These are phyloP conservation scores for Drosophila equinoxialis DNA, from an alignment of 1,140 invertebrate species.

Conservation along the genomic window DNA sequence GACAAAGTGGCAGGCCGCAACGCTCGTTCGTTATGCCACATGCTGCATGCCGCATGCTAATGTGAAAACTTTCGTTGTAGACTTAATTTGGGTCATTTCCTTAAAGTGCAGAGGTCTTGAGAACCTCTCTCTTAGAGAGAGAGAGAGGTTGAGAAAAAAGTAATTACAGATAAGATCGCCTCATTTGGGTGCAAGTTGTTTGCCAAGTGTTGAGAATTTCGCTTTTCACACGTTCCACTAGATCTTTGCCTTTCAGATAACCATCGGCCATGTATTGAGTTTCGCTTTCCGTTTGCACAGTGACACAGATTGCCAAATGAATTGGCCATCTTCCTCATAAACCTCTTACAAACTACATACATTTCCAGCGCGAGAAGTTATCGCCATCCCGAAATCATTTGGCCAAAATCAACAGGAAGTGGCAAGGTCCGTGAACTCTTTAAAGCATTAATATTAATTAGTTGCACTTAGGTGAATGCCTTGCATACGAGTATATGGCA, in stretches of 20 bases:
- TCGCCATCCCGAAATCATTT: constrained; percentile 15
- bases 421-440: constrained; percentile 62
- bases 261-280: constrained; percentile 56
- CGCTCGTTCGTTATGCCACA: background rate
- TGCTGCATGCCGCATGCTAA: constrained; percentile 52
- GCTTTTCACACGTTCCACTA: constrained; percentile 69
- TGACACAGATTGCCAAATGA: constrained; percentile 73
- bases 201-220: constrained; percentile 71
- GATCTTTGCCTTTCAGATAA: constrained; percentile 44
- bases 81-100: constrained; percentile 78
- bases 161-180: constrained; percentile 79
- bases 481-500: constrained; percentile 7
- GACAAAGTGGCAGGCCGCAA: constrained; percentile 48
- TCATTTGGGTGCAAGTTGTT: constrained; percentile 60
- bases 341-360: constrained; percentile 17
- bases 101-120: constrained; percentile 59
- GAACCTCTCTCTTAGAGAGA: background rate
- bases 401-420: constrained; percentile 55
- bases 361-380: background rate
- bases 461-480: background rate
- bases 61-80: constrained; percentile 64
- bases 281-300: constrained; percentile 76
- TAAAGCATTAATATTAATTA: constrained; percentile 60
- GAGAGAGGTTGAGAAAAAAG: constrained; percentile 51
- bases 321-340: constrained; percentile 45